Evolutionary conservation across 2,888 invertebrate genomes (phyloP), one percentile per base, ranked within the genome.

Genomic region (Mamestra brassicae): DNA sequence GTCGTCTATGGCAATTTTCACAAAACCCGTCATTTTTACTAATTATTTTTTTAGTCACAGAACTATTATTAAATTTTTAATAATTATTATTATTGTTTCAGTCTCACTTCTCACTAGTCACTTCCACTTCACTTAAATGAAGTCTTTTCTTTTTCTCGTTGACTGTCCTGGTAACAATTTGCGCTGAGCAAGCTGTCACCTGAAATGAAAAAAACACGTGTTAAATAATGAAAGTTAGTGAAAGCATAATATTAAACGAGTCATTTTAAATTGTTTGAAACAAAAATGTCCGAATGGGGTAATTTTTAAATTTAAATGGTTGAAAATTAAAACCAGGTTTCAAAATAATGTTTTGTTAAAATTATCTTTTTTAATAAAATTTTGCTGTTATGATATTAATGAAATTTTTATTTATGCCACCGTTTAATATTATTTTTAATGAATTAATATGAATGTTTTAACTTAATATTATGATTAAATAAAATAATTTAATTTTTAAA

Each of bases 1-100:
- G 91, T 97, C 97, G 89, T 97, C 97, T 84, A 97, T 96, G 42
- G 97, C 97, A 85, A 97, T 97, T 92, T 97, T 97, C 89, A 97
- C 97, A 87, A 97, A 97, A 86, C 97, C 97, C 86, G 97, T 97
- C 95, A 97, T 97, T 93, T 95, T 97, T 90, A 81, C 76, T 78
- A 75, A 76, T 84, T 85, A 57, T 61, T 65, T 71, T 55, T 34
- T 81, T 80, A 70, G 76, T 80, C 88, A 90, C 89, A 89, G 84
- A 81, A 87, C 87, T 86, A 75, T 72, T 74, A 67, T 63, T 73
- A 63, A 38, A 42, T 61, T 63, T 55, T 66, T 71, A 42, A 72
- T 76, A 69, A 42, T 42, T 42, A 74, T 84, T 72, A 47, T 85
- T 63, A 76, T 64, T 47, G 47, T 47, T 87, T 88, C 75, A 81